Conservation (phyloP, 2,888 invertebrate species). For the Pseudococcus longispinus region DNA sequence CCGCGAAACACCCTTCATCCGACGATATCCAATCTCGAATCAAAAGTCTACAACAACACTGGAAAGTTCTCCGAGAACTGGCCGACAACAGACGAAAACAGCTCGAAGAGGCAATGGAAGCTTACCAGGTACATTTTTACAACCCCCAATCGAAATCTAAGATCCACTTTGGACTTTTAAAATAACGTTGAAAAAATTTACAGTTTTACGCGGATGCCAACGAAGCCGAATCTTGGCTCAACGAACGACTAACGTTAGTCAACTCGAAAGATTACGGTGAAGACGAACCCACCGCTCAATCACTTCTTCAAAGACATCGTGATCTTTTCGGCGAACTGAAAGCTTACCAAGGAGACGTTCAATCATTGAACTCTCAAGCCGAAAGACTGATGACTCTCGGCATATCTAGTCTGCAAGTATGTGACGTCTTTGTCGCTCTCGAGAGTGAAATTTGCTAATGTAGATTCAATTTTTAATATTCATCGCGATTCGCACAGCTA, state of each 20-base stretch:
- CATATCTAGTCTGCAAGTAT: conserved; percentile 72
- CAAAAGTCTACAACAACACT: conserved; percentile 80
- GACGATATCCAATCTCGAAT: conserved; percentile 82
- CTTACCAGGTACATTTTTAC: conserved; percentile 74
- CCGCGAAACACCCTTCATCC: conserved; percentile 81
- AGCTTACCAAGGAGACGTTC: conserved; percentile 87
- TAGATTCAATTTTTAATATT: not conserved
- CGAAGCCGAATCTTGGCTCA: conserved; percentile 97
- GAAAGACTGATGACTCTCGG: conserved; percentile 77
- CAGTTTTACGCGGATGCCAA: conserved; percentile 96
- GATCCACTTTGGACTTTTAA: not conserved
- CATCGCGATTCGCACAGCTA: conserved; percentile 62
- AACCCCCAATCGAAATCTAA: not conserved
- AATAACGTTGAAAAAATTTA: not conserved
- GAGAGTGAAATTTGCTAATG: not conserved
- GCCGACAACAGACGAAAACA: conserved; percentile 77
- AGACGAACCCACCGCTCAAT: conserved; percentile 90
- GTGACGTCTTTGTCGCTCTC: not conserved
- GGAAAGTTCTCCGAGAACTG: conserved; percentile 86
- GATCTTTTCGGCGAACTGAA: conserved; percentile 87
- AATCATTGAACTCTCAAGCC: conserved; percentile 80
- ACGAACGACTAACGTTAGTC: conserved; percentile 92
- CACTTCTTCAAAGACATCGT: conserved; percentile 84
- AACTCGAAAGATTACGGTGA: conserved; percentile 88
- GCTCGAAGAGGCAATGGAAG: conserved; percentile 86